Evolutionary conservation across 2,113 vertebrate species (phyloP).

Genomic region (Himantopus leucocephalus): DNA sequence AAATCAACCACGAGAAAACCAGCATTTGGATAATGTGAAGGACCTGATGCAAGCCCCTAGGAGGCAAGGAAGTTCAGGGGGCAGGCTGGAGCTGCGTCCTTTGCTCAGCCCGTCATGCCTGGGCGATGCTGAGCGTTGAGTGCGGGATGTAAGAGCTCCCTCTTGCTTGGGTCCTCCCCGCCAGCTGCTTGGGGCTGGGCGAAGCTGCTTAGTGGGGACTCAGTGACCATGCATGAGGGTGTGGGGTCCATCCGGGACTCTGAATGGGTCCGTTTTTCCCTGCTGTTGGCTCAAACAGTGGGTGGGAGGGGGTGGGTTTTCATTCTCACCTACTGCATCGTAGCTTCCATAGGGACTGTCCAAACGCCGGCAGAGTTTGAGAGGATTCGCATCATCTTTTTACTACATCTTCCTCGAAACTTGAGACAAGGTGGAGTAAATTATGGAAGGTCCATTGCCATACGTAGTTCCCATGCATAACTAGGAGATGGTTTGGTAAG

Average conservation of each 20-base stretch:
- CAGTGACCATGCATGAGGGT: not conserved
- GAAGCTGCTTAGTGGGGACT: not conserved
- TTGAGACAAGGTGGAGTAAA: not conserved
- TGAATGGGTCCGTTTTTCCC: accelerated
- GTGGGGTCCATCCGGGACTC: not conserved
- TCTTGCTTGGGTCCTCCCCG: not conserved
- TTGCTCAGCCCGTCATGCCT: not conserved
- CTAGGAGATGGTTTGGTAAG: accelerated
- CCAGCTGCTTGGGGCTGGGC: accelerated
- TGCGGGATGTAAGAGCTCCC: not conserved
- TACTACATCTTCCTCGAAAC: not conserved
- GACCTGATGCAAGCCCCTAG: not conserved
- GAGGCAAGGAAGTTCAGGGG: not conserved
- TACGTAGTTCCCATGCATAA: accelerated
- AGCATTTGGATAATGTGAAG: not conserved
- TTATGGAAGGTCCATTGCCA: not conserved
- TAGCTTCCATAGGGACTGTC: not conserved
- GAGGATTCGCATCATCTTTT: not conserved
- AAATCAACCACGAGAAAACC: conserved; percentile 21
- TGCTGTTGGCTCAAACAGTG: not conserved
- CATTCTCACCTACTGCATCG: not conserved
- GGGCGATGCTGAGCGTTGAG: not conserved
- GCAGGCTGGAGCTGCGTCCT: not conserved
- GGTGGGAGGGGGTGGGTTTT: not conserved
- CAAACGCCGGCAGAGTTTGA: not conserved